Evolutionary conservation across 2,113 vertebrate species (phyloP).

Genomic region (Equus quagga): DNA sequence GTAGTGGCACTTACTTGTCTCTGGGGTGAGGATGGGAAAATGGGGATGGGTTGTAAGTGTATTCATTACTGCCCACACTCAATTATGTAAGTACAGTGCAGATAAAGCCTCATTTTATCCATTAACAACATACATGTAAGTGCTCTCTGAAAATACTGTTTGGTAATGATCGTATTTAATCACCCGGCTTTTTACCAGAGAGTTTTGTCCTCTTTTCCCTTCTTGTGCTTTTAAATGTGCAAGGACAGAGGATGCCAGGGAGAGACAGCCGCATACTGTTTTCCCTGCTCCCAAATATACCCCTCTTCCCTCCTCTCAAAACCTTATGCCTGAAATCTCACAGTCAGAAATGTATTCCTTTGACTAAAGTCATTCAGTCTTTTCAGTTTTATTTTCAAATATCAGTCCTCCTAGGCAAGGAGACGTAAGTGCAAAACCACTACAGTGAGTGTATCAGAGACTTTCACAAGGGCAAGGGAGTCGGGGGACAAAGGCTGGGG

Average conservation of each 20-base stretch:
- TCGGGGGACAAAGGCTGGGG: background rate
- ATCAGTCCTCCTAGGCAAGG: background rate
- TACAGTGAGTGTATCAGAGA: background rate
- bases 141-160: constrained; percentile 71
- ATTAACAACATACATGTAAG: constrained; percentile 68
- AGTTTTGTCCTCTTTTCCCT: constrained; percentile 45
- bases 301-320: background rate
- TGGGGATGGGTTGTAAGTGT: constrained; percentile 50
- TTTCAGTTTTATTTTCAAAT: constrained; percentile 26
- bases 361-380: background rate
- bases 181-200: constrained; percentile 68
- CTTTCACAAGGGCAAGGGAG: background rate
- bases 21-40: constrained; percentile 55
- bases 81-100: constrained; percentile 59
- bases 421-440: constrained; percentile 16
- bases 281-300: constrained; percentile 33
- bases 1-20: constrained; percentile 58
- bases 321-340: background rate
- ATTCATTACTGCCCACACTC: constrained; percentile 72
- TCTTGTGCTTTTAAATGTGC: constrained; percentile 64
- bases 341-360: constrained; percentile 27
- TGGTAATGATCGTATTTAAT: constrained; percentile 76
- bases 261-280: constrained; percentile 23
- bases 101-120: constrained; percentile 73
- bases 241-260: background rate